Evolutionary conservation across 2,797 vertebrate species (phyloP).

Genomic region (Crocidura indochinensis): DNA sequence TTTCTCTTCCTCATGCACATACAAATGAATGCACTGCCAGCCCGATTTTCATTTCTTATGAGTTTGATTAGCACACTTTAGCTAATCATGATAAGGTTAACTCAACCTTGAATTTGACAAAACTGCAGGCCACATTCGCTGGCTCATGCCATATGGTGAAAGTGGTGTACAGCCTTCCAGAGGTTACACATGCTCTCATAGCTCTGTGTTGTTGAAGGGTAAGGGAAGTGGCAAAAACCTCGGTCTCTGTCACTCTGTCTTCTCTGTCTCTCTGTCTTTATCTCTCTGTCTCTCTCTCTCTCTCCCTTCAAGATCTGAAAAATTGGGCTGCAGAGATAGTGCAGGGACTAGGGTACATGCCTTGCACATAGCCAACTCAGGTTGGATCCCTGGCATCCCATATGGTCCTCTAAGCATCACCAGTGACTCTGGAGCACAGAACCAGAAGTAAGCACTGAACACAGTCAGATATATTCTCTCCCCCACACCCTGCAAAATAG

Average conservation of each 20-base stretch:
- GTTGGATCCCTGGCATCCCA: no score
- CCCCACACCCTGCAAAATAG: no score
- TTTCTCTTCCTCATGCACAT: neutral
- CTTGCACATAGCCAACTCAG: no score
- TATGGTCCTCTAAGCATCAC: no score
- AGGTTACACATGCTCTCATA: neutral
- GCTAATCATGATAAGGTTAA: conserved; percentile 33
- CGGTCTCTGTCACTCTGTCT: no score
- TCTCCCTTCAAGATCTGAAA: conserved; percentile 5
- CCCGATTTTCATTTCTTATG: conserved; percentile 47
- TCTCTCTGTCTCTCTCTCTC: neutral
- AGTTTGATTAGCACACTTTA: conserved; percentile 30
- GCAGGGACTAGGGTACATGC: no score
- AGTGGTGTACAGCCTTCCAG: neutral
- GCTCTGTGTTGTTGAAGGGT: neutral
- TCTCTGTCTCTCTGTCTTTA: no score
- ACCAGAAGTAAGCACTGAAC: no score
- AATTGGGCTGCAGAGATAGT: no score
- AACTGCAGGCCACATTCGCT: neutral
- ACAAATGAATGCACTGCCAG: neutral
- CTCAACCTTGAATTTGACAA: conserved; percentile 27
- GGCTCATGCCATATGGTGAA: neutral
- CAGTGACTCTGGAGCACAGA: no score
- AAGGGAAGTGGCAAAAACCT: neutral
- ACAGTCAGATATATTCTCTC: no score